A percentile compares a stretch with the other conserved stretches of the same genome.
Conservation (phyloP, 2,113 vertebrate genomes). For the Onychostruthus taczanowskii region DNA sequence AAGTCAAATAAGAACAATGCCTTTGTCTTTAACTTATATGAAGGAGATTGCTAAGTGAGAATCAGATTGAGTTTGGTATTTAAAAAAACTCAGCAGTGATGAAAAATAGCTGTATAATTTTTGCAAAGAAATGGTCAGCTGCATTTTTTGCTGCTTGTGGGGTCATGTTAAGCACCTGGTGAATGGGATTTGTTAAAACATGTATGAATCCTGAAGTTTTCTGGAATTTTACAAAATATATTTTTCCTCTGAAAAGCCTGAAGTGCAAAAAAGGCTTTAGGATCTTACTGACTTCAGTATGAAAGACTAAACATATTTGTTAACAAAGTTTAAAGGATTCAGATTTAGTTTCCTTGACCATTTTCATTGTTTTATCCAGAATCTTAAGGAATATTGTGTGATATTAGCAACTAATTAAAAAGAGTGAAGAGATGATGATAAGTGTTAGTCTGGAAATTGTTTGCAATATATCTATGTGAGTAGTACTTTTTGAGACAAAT, state of each 20-base stretch:
- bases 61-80: not conserved
- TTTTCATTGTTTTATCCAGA: not conserved
- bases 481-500: not conserved
- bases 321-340: not conserved
- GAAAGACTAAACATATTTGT: not conserved
- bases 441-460: not conserved
- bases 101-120: not conserved
- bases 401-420: not conserved
- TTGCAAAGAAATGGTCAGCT: not conserved
- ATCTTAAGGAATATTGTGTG: not conserved
- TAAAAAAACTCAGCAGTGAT: not conserved
- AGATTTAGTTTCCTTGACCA: not conserved
- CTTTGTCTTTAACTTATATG: not conserved
- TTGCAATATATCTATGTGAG: not conserved
- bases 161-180: not conserved
- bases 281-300: not conserved
- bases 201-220: not conserved
- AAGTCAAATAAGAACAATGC: not conserved
- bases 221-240: not conserved
- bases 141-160: not conserved
- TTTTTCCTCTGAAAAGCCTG: not conserved
- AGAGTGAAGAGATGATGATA: not conserved
- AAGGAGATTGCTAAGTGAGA: not conserved
- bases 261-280: not conserved
- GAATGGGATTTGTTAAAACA: not conserved